Base-by-base conservation (phyloP, 2,888 invertebrate species). In the Colostygia pectinataria region DNA sequence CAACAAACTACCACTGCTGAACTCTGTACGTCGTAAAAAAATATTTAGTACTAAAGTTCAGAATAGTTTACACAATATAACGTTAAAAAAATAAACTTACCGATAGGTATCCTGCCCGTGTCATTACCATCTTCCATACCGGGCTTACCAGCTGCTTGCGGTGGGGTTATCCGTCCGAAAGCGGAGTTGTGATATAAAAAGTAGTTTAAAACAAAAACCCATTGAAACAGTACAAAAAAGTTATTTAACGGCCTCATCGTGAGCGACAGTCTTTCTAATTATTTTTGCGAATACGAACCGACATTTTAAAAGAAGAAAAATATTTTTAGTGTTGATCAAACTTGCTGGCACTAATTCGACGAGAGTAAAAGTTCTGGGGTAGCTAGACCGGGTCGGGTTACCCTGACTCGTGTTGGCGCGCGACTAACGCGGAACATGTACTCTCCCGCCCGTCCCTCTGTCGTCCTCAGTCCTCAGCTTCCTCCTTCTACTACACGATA, bases 401-500 rank as follows among this genome's bases (percentile, higher is more conserved):
- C 46, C 46, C 42, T 41, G 8, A 7, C 47, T 34, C 43, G 29
- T 47, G 80, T 70, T 77, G 74, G 63, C 66, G 59, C 62, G 65
- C 79, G 80, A 85, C 84, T 86, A 79, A 64, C 61, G 51, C 57
- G 45, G 58, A 57, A 28, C 28, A 8, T 10, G n/a, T n/a, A 64
- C 74, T 71, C 68, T 74, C 74, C 77, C 74, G 49, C 51, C 63
- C 77, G 72, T 66, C 76, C 76, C 75, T 68, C 57, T 13, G 13
- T 14, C 31, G 33, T 20, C 20, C 18, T 71, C 77, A 73, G 49
- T 62, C 65, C 65, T 66, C 65, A 57, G 65, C 65, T 71, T 71
- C 68, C 72, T 73, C 74, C 72, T 73, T 74, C 74, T 69, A 70
- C 68, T 72, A 74, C 76, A 76, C 69, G 75, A 73, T 79, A 77